These are phyloP conservation scores for Antigone vipio DNA, from an alignment of 2,113 vertebrate species.

Conservation along the genomic window DNA sequence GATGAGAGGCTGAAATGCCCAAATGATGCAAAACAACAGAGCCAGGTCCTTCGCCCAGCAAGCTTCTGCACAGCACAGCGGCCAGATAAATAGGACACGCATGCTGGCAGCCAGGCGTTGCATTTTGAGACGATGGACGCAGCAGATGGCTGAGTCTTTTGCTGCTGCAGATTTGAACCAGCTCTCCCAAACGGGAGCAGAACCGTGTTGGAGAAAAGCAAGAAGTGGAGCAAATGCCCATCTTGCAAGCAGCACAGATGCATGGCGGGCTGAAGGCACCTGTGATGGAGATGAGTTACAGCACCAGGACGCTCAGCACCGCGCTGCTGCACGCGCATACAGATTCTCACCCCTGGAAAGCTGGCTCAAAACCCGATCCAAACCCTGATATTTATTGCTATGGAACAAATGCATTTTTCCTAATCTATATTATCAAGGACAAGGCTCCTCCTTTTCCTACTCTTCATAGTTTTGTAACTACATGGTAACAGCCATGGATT, in stretches of 20 bases:
- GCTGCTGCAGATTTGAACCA: neutral
- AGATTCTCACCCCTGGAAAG: neutral
- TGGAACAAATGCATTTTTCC: neutral
- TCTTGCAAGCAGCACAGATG: neutral
- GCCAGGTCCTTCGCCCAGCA: neutral
- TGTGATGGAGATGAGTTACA: neutral
- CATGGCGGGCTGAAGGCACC: neutral
- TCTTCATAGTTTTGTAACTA: neutral
- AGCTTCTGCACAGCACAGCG: neutral
- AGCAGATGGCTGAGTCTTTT: neutral
- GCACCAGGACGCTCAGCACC: rapidly evolving
- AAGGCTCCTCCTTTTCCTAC: neutral
- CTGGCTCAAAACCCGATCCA: neutral
- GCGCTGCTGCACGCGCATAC: rapidly evolving
- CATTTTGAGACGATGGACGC: neutral
- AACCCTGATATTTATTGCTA: neutral
- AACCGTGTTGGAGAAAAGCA: neutral
- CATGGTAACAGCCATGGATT: neutral
- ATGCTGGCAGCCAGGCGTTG: neutral
- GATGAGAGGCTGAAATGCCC: neutral
- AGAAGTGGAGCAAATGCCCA: neutral
- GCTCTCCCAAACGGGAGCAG: neutral
- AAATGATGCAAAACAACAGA: neutral
- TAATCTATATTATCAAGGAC: neutral
- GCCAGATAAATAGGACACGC: neutral